phyloP scores from a whole-genome alignment of 1,140 invertebrate genomes.

The honey bee (Apis mellifera) region Amel_HAv3.1 CM009940.2:7531501-7532000 shows the following conservation, averaged over 20 bases:
- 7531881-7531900: constrained; percentile 77
- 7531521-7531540: constrained; percentile 4
- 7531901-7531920: constrained; percentile 68
- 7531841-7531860: constrained; percentile 62
- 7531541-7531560: constrained; percentile 52
- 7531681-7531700: constrained; percentile 60
- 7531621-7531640: constrained; percentile 62
- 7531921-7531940: constrained; percentile 68
- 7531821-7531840: constrained; percentile 61
- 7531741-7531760: constrained; percentile 70
- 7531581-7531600: constrained; percentile 64
- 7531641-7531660: constrained; percentile 72
- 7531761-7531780: constrained; percentile 78
- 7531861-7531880: constrained; percentile 58
- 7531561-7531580: constrained; percentile 52
- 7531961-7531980: constrained; percentile 68
- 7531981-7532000: constrained; percentile 74
- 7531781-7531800: constrained; percentile 77
- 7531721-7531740: constrained; percentile 71
- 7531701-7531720: constrained; percentile 65
- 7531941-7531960: constrained; percentile 64
- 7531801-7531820: constrained; percentile 76
- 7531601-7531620: constrained; percentile 54
- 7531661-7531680: constrained; percentile 49
- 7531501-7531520: constrained; percentile 50